These are phyloP conservation scores for Caenorhabditis elegans DNA, from an alignment of 1,140 invertebrate genomes.

Conservation along the genomic window DNA sequence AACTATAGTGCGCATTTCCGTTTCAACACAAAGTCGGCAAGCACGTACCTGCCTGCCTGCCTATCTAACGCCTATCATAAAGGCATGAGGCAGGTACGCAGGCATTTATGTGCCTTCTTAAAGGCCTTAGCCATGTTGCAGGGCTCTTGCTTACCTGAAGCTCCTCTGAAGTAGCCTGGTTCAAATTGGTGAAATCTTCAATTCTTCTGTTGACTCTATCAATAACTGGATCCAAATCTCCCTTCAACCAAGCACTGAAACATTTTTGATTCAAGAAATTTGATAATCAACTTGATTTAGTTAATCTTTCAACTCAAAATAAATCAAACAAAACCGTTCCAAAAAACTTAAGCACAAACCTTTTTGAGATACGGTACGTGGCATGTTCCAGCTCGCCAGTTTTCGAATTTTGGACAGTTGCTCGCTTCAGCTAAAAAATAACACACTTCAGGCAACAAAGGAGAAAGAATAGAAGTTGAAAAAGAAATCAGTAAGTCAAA, in stretches of 20 bases:
- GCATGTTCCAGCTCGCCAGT: slow-evolving; percentile 89
- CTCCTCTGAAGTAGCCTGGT: slow-evolving; percentile 60
- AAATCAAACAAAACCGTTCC: not conserved
- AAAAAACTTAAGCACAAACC: too few species aligned
- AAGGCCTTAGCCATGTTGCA: too few species aligned
- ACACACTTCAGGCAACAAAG: slow-evolving; percentile 17
- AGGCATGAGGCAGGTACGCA: too few species aligned
- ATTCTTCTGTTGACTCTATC: slow-evolving; percentile 74
- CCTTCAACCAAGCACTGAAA: slow-evolving; percentile 82
- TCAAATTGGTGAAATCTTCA: slow-evolving; percentile 63
- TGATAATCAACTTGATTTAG: not conserved
- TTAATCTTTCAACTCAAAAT: not conserved
- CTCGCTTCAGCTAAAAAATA: slow-evolving; percentile 77
- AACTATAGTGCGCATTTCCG: too few species aligned
- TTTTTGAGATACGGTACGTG: slow-evolving; percentile 93
- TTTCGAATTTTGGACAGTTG: slow-evolving; percentile 90
- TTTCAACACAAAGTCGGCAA: too few species aligned
- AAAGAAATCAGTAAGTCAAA: not conserved
- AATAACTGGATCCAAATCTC: slow-evolving; percentile 78
- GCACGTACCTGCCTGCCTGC: too few species aligned
- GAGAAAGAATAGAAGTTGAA: not conserved
- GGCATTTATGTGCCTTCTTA: too few species aligned
- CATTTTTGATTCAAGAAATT: not conserved
- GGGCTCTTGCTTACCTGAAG: slow-evolving; percentile 66
- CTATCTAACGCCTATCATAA: too few species aligned